Conservation (phyloP, 2,797 vertebrate genomes). For the Catostomus latipinnis region DNA sequence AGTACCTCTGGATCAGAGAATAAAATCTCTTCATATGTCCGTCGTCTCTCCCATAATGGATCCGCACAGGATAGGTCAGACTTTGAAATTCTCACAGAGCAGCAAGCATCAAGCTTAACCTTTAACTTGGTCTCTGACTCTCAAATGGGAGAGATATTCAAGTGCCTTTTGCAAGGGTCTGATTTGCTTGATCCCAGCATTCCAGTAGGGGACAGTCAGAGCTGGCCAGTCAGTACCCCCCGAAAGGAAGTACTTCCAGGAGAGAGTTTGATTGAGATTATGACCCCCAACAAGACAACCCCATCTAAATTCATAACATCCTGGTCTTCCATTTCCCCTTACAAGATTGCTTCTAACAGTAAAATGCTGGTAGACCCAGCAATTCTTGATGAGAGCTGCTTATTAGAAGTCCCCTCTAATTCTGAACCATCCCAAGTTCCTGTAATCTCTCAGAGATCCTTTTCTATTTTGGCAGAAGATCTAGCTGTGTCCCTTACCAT, state of each 20-base stretch:
- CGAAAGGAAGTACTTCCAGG: constrained; percentile 70
- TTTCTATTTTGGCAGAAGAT: constrained; percentile 92
- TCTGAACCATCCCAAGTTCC: constrained; percentile 66
- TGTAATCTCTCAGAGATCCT: constrained; percentile 70
- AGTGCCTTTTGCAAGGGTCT: constrained; percentile 91
- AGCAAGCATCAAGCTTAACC: constrained; percentile 90
- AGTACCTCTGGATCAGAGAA: constrained; percentile 58
- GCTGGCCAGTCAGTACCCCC: constrained; percentile 75
- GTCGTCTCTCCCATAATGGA: constrained; percentile 66
- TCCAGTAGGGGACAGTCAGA: constrained; percentile 64
- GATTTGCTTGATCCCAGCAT: constrained; percentile 84
- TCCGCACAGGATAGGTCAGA: constrained; percentile 81
- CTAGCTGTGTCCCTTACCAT: constrained; percentile 96
- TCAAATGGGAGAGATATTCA: constrained; percentile 98
- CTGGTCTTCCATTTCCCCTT: constrained; percentile 84
- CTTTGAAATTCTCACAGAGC: constrained; percentile 90
- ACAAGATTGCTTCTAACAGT: constrained; percentile 75
- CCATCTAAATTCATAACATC: constrained; percentile 78
- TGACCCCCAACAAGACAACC: constrained; percentile 71
- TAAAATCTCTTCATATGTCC: constrained; percentile 57
- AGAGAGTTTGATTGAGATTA: constrained; percentile 69
- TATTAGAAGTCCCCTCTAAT: constrained; percentile 88
- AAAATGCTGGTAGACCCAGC: constrained; percentile 83
- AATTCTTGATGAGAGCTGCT: constrained; percentile 92
- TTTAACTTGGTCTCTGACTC: constrained; percentile 96